Conservation (phyloP, 2,888 invertebrate genomes). For the Halocaridina rubra region DNA sequence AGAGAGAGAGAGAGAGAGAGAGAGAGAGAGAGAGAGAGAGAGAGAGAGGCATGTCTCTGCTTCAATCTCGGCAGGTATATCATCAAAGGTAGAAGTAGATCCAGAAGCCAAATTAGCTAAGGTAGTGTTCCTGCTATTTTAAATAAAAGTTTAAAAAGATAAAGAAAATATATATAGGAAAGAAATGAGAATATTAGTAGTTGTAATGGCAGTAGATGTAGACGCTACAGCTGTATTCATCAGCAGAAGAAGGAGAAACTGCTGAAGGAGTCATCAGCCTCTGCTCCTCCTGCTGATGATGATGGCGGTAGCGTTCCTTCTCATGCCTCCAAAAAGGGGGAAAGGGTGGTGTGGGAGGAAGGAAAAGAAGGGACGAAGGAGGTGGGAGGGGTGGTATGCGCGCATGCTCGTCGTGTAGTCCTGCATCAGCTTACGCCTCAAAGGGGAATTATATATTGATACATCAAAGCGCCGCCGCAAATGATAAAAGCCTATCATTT, state of each 20-base stretch:
- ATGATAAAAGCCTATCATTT: slow-evolving; percentile 63
- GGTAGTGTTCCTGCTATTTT: too few relatives aligned
- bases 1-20: neutral
- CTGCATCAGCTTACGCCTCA: slow-evolving; percentile 7
- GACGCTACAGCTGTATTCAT: too few relatives aligned
- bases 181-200: too few relatives aligned
- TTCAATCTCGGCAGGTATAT: too few relatives aligned
- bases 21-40: neutral
- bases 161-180: too few relatives aligned
- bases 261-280: neutral
- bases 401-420: neutral
- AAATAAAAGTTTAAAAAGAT: too few relatives aligned
- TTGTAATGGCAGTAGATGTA: too few relatives aligned
- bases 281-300: too few relatives aligned
- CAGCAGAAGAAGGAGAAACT: neutral
- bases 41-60: neutral
- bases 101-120: too few relatives aligned
- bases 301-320: too few relatives aligned
- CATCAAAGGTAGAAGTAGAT: too few relatives aligned
- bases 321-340: too few relatives aligned
- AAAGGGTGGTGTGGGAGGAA: neutral
- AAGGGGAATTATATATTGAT: slow-evolving; percentile 61
- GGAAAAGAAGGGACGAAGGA: neutral
- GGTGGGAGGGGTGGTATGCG: neutral
- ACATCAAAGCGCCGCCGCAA: slow-evolving; percentile 56